phyloP scores from a whole-genome alignment of 30 jellyfish, hydroid and myxozoan species.

The Hydractinia symbiolongicarpus region DNA sequence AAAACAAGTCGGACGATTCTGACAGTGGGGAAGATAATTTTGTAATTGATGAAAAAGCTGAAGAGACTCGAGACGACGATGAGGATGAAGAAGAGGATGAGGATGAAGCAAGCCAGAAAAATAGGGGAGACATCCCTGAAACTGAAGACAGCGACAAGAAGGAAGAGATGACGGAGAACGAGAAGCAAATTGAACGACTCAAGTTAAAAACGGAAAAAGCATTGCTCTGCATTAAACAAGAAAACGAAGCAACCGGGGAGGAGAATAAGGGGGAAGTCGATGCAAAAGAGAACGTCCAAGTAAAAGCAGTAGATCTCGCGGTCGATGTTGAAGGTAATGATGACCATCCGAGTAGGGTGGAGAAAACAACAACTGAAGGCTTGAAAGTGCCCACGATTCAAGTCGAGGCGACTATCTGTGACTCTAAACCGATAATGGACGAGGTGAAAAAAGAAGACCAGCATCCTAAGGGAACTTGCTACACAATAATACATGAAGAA shows the following conservation, averaged over 20 bases:
- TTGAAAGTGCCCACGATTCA: background rate
- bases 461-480: conserved; percentile 6
- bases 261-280: background rate
- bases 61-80: conserved; percentile 30
- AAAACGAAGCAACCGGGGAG: background rate
- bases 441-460: conserved; percentile 3
- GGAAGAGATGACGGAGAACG: background rate
- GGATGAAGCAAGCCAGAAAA: conserved; percentile 36
- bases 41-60: conserved; percentile 41
- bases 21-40: conserved; percentile 59
- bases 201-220: conserved; percentile 19
- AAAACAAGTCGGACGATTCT: conserved; percentile 66
- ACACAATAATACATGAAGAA: background rate
- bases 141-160: background rate
- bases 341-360: background rate
- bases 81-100: conserved; percentile 46
- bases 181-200: conserved; percentile 10
- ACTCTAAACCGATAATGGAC: background rate
- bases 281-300: background rate
- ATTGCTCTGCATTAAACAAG: conserved; percentile 19
- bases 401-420: background rate
- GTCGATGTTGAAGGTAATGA: background rate
- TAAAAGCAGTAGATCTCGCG: background rate
- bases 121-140: conserved; percentile 13
- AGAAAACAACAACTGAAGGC: background rate